These are phyloP conservation scores for Ciconia stormi DNA, from an alignment of 2,113 vertebrate species.

Conservation along the genomic window DNA sequence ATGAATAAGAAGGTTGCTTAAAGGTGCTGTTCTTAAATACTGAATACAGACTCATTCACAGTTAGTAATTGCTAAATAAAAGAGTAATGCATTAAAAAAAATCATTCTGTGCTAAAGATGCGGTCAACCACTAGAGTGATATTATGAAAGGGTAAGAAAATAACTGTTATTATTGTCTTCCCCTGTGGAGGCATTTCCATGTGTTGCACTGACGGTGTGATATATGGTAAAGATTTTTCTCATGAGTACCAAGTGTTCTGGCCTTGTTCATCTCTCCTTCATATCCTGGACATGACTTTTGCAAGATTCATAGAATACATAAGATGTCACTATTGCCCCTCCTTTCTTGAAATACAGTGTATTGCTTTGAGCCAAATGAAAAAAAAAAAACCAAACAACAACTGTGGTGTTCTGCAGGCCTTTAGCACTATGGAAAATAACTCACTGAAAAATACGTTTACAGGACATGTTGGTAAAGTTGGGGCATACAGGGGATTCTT, in stretches of 20 bases:
- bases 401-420: rapidly evolving
- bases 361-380: rapidly evolving
- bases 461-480: background rate
- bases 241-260: background rate
- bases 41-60: background rate
- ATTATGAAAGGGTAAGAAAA: background rate
- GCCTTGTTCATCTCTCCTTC: background rate
- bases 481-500: background rate
- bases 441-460: background rate
- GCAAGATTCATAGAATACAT: background rate
- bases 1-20: background rate
- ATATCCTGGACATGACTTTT: background rate
- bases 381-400: rapidly evolving
- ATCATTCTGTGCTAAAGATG: background rate
- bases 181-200: background rate
- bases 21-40: background rate
- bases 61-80: background rate
- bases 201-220: background rate
- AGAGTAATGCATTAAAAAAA: background rate
- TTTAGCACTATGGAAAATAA: background rate
- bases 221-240: background rate
- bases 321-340: background rate
- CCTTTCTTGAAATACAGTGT: background rate
- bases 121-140: background rate
- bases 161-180: background rate